phyloP scores from a whole-genome alignment of 1,140 invertebrate species.

The Adelges cooleyi region DNA sequence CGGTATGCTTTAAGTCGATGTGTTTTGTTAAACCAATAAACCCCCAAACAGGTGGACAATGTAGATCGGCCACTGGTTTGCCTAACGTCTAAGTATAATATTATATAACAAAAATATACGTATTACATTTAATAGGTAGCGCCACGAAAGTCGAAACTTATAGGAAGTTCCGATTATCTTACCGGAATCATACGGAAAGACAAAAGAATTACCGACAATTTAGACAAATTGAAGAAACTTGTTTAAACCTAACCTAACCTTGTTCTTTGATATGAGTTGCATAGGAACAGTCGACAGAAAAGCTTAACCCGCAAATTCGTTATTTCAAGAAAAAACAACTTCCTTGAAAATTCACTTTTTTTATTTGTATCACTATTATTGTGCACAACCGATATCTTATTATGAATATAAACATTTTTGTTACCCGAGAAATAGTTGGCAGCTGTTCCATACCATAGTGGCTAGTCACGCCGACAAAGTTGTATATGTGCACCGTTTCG shows the following conservation, averaged over 20 bases:
- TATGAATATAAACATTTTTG: no score
- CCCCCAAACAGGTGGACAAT: slow-evolving; percentile 14
- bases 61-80: neutral
- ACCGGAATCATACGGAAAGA: no score
- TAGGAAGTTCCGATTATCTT: neutral
- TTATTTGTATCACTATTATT: no score
- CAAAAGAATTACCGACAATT: no score
- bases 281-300: no score
- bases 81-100: neutral
- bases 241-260: no score
- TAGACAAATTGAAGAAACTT: no score
- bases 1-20: neutral
- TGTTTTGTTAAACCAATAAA: neutral
- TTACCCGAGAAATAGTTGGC: neutral
- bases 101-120: neutral
- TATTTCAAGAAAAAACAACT: no score
- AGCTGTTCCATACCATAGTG: neutral
- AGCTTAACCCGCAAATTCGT: no score
- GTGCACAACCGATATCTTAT: no score
- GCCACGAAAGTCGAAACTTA: neutral
- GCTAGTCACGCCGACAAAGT: neutral
- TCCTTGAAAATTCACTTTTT: no score
- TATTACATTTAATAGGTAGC: neutral
- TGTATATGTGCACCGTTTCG: neutral
- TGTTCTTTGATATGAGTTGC: no score